Percentiles rank a stretch among this genome's conserved stretches.
Conservation (phyloP, 2,888 invertebrate species). For the Epicampocera succincta region DNA sequence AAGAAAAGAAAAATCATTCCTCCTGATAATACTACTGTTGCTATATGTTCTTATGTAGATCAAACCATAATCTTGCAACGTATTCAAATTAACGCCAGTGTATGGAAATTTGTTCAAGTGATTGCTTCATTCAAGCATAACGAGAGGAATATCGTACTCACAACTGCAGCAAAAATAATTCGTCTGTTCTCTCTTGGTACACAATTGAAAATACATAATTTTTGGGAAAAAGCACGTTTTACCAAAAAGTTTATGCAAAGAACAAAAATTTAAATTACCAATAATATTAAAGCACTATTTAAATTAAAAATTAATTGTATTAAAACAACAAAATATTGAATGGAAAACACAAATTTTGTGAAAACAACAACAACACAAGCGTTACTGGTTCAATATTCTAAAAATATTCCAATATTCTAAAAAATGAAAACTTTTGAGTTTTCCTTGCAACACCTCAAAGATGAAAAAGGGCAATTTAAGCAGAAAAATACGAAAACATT, state of each 20-base stretch:
- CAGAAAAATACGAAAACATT: conserved; percentile 1
- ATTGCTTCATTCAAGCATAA: conserved; percentile 38
- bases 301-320: conserved; percentile 30
- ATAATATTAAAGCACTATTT: conserved; percentile 17
- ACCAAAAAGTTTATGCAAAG: conserved; percentile 12
- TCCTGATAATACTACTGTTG: too few species aligned
- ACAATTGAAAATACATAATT: conserved; percentile 7
- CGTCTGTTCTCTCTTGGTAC: background rate
- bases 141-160: conserved; percentile 1
- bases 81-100: too few species aligned
- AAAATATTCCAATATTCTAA: background rate
- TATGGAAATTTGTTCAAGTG: background rate
- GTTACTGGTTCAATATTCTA: background rate
- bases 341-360: conserved; percentile 36
- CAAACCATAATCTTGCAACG: too few species aligned
- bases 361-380: conserved; percentile 15
- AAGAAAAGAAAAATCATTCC: too few species aligned
- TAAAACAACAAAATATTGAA: conserved; percentile 43
- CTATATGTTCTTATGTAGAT: too few species aligned
- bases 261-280: conserved; percentile 29
- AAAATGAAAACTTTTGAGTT: conserved; percentile 12
- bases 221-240: conserved; percentile 61
- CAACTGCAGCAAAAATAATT: conserved; percentile 21
- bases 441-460: background rate
- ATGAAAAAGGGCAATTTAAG: conserved; percentile 45